Conservation (phyloP, 2,113 vertebrate genomes). For the Dermatemys mawii region DNA sequence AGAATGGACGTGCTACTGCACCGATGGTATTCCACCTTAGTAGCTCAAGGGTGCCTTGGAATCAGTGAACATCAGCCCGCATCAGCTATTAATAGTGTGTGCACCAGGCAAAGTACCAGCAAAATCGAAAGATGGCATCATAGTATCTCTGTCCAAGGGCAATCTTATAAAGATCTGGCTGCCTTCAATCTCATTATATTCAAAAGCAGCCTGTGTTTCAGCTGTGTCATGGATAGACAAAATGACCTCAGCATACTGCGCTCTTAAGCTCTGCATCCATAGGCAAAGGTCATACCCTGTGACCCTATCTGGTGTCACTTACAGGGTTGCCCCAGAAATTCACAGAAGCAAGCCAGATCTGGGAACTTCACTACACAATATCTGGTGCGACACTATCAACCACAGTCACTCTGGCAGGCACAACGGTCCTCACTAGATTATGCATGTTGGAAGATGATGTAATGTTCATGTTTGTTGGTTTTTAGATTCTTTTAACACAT, state of each 20-base stretch:
- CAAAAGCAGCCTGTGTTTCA: not conserved
- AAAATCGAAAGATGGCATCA: not conserved
- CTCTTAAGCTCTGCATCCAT: not conserved
- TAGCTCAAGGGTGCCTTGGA: not conserved
- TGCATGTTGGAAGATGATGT: not conserved
- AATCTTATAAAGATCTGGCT: not conserved
- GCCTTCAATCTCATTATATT: not conserved
- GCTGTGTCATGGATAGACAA: not conserved
- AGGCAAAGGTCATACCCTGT: not conserved
- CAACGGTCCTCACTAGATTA: not conserved
- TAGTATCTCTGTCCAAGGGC: not conserved
- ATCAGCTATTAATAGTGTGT: not conserved
- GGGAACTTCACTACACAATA: not conserved
- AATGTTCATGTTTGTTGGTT: accelerated
- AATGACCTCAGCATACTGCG: not conserved
- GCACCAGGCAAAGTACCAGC: not conserved
- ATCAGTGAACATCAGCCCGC: not conserved
- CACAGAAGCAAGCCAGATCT: not conserved
- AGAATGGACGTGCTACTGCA: not conserved
- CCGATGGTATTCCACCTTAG: not conserved
- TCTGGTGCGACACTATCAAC: not conserved
- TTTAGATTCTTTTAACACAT: conserved; percentile 34
- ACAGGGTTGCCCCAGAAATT: not conserved
- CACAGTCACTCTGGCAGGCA: too few species aligned
- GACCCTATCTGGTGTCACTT: not conserved